A percentile compares a stretch with the other conserved stretches of the same genome.
Conservation (phyloP, 2,113 vertebrate genomes). For the Hyperopisus bebe region DNA sequence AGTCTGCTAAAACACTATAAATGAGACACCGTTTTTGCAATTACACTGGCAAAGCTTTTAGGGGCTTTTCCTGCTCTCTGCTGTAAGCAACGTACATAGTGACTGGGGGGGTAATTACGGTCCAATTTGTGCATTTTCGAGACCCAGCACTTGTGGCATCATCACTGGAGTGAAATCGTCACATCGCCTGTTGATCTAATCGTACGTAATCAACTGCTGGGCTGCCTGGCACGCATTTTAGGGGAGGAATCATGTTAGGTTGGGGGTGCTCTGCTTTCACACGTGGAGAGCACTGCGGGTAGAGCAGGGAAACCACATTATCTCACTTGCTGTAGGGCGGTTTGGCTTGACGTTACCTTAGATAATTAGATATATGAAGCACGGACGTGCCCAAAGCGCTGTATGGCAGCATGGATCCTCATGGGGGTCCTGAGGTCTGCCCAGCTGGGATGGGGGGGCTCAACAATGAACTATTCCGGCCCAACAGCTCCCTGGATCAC, state of each 20-base stretch:
- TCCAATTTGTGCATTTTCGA: constrained; percentile 50
- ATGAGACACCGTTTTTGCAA: constrained; percentile 47
- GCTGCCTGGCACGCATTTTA: neutral
- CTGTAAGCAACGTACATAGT: constrained; percentile 48
- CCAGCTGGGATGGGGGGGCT: neutral
- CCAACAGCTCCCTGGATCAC: neutral
- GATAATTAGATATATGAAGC: neutral
- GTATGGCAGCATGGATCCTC: neutral
- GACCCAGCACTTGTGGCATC: constrained; percentile 17
- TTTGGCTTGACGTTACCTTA: neutral
- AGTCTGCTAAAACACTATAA: constrained; percentile 49
- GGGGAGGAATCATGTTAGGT: neutral
- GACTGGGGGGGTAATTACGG: constrained; percentile 55
- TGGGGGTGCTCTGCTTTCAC: neutral
- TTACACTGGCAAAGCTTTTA: constrained; percentile 51
- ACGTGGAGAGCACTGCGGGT: neutral
- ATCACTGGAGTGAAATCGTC: neutral
- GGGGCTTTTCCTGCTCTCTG: constrained; percentile 56
- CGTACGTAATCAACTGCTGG: no score
- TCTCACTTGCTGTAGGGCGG: neutral
- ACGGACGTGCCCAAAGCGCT: neutral
- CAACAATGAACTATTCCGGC: neutral
- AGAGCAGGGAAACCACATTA: neutral
- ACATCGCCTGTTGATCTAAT: no score
- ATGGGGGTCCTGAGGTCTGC: neutral